Evolutionary conservation across 2,797 vertebrate genomes (phyloP).

Genomic region (Hydrophis major): DNA sequence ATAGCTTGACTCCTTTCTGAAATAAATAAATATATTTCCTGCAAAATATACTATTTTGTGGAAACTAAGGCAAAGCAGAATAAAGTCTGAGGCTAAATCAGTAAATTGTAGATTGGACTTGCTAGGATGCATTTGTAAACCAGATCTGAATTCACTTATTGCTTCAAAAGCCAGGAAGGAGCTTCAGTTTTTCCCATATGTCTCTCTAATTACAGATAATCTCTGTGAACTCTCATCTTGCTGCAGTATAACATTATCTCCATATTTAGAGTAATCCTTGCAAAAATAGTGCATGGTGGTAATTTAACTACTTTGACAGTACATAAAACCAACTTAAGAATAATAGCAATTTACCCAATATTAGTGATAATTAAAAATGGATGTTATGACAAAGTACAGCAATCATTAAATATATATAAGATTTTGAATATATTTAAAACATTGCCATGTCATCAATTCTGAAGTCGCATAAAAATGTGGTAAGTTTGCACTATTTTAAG

Average conservation of each 20-base stretch:
- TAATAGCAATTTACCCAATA: constrained; percentile 8
- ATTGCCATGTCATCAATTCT: constrained; percentile 32
- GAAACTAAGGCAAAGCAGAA: background rate
- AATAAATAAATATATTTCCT: background rate
- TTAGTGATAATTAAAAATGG: constrained; percentile 56
- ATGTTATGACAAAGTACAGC: constrained; percentile 31
- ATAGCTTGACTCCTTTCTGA: background rate
- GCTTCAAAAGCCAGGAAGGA: background rate
- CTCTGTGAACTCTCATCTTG: background rate
- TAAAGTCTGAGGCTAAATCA: background rate
- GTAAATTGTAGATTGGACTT: background rate
- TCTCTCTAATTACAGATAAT: background rate
- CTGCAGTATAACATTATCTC: background rate
- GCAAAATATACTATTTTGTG: background rate
- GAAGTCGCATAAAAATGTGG: constrained; percentile 19
- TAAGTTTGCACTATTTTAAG: constrained; percentile 45
- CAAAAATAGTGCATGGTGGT: background rate
- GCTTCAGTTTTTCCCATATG: background rate
- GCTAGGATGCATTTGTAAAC: background rate
- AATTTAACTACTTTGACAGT: background rate
- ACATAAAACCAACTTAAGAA: constrained; percentile 39
- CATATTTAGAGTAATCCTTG: background rate
- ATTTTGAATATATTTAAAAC: constrained; percentile 43
- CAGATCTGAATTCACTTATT: background rate
- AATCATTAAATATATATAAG: constrained; percentile 32